phyloP scores from a whole-genome alignment of 1,140 invertebrate genomes.

The Drosophila paulistorum region DNA sequence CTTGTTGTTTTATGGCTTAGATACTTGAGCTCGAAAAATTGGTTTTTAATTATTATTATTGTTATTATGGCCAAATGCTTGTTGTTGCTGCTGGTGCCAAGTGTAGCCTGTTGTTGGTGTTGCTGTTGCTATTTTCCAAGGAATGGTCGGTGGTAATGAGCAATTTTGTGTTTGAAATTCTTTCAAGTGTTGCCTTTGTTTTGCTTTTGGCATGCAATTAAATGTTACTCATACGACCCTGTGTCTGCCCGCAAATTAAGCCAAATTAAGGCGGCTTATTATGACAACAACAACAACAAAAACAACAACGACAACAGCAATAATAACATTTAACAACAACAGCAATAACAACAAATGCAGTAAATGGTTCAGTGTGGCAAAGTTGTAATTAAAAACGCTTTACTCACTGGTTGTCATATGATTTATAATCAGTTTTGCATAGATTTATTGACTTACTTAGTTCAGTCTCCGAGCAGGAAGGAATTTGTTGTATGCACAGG shows the following conservation, averaged over 20 bases:
- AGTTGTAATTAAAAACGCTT: conserved; percentile 68
- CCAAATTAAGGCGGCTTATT: conserved; percentile 73
- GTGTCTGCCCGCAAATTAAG: conserved; percentile 75
- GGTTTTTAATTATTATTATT: conserved; percentile 81
- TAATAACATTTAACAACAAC: conserved; percentile 9
- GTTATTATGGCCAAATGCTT: conserved; percentile 54
- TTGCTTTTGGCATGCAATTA: conserved; percentile 63
- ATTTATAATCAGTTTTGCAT: conserved; percentile 77
- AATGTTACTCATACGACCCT: conserved; percentile 80
- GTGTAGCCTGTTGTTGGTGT: conserved; percentile 19
- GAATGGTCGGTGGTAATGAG: conserved; percentile 69
- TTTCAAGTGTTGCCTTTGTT: conserved; percentile 54
- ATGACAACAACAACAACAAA: conserved; percentile 35
- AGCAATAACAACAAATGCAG: conserved; percentile 5
- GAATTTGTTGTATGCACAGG: conserved; percentile 61
- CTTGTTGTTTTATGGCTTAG: conserved; percentile 46
- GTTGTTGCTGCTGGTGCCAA: conserved; percentile 21
- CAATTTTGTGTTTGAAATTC: conserved; percentile 71
- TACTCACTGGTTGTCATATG: conserved; percentile 61
- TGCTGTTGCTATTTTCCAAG: conserved; percentile 54
- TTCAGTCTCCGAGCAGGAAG: conserved; percentile 49
- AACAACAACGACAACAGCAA: conserved; percentile 12
- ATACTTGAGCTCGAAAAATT: conserved; percentile 57
- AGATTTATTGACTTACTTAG: conserved; percentile 66
- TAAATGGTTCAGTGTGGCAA: conserved; percentile 46